Conservation (phyloP, 2,797 vertebrate species). For the Melanotaenia boesemani region DNA sequence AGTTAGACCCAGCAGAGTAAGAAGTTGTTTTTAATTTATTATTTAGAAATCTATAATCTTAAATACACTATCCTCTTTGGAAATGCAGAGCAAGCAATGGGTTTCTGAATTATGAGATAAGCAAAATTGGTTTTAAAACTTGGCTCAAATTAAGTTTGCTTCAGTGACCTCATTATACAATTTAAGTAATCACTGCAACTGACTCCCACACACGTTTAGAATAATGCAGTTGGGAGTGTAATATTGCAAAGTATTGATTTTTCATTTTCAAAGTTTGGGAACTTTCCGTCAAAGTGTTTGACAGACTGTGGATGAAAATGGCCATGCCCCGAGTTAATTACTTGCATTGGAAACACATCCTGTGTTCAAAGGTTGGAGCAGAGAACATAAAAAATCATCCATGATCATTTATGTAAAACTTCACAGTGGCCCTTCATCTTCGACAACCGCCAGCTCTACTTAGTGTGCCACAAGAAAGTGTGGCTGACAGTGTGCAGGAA, state of each 20-base stretch:
- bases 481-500: constrained; percentile 77
- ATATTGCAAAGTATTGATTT: constrained; percentile 69
- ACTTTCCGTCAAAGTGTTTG: constrained; percentile 45
- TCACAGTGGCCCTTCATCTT: constrained; percentile 80
- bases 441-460: constrained; percentile 76
- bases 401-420: constrained; percentile 79
- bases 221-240: constrained; percentile 55
- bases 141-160: constrained; percentile 71
- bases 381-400: constrained; percentile 74
- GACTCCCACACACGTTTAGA: constrained; percentile 58
- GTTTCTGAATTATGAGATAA: constrained; percentile 72
- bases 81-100: constrained; percentile 64
- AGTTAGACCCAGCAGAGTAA: constrained; percentile 36
- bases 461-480: constrained; percentile 84
- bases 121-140: constrained; percentile 66
- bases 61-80: constrained; percentile 66
- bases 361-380: constrained; percentile 79
- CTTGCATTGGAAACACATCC: constrained; percentile 77
- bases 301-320: constrained; percentile 65
- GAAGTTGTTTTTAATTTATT: constrained; percentile 72
- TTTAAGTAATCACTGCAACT: constrained; percentile 75
- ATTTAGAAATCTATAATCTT: constrained; percentile 69
- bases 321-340: constrained; percentile 69
- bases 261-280: constrained; percentile 65
- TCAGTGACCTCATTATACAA: constrained; percentile 76